Evolutionary conservation across 2,113 vertebrate species (phyloP), one percentile per base, ranked within the genome.

Genomic region (Ceyx melanurus): DNA sequence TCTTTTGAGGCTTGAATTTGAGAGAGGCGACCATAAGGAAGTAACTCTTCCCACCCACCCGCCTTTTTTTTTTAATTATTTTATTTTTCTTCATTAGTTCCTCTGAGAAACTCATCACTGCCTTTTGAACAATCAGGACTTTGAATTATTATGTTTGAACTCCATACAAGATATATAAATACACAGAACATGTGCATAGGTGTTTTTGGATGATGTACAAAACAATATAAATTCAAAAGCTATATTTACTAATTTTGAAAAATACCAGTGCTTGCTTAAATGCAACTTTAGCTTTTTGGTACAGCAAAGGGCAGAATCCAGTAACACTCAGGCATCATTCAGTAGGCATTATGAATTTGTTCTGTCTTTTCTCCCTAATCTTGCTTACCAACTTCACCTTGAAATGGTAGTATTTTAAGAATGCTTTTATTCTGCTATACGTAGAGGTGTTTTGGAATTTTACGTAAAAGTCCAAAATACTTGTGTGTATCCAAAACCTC

Each of bases 61-160:
- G 4, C 3, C 3, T 21, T 33, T 22, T 28, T 17, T 11, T 48
- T 68, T 18, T 3, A 11, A 23, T n/a, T 2, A 37, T 4, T 28
- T 37, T 37, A 6, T 73, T 15, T 71, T 58, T 51, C 58, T 84
- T 86, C 68, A 53, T 88, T 81, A 86, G 33, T 74, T 88, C 17
- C 26, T 70, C 60, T 74, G 60, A 91, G 68, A 92, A 96, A 85
- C 31, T 79, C 43, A 51, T 78, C 10, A 10, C 65, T 81, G 65
- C 35, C 68, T 56, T 87, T 92, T 80, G 77, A 94, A 90, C 9
- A 5, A 5, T 83, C 61, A 75, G 29, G 54, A 35, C 60, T 86
- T 87, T 75, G 74, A 93, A 87, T 5, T 40, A 22, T 77, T 82
- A 20, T 65, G 33, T 42, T 17, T 40, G 45, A 46, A 57, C 51